These are phyloP conservation scores for Rhodeus uyekii DNA, from an alignment of 2,797 vertebrate genomes.

Conservation along the genomic window DNA sequence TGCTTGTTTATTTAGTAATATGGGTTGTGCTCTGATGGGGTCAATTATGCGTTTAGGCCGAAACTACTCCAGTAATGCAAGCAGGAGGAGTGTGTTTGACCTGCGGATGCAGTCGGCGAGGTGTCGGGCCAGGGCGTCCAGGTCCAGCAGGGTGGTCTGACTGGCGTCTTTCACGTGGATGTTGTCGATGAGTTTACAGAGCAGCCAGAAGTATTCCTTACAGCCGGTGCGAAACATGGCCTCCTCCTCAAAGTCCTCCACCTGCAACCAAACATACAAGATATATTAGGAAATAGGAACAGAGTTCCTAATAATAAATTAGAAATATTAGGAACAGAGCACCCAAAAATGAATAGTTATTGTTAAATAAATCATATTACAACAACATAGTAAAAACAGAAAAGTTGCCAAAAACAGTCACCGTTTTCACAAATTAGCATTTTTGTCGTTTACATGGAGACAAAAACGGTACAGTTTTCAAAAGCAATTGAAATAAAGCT, in stretches of 20 bases:
- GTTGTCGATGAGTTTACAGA: constrained; percentile 99
- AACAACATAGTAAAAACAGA: background rate
- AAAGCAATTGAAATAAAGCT: no score
- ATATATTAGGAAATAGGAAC: no score
- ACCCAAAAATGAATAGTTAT: background rate
- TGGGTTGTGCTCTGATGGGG: background rate
- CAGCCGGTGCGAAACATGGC: constrained; percentile 90
- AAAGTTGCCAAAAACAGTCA: no score
- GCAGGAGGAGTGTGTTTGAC: constrained; percentile 68
- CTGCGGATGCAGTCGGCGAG: constrained; percentile 97
- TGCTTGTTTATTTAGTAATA: no score
- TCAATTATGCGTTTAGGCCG: background rate
- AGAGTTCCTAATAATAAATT: background rate
- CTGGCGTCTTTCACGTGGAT: constrained; percentile 98
- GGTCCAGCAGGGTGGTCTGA: constrained; percentile 96
- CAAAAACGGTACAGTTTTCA: no score
- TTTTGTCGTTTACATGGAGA: no score
- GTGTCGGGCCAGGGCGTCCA: constrained; percentile 94
- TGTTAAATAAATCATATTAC: background rate
- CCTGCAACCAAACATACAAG: constrained; percentile 71
- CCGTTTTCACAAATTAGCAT: no score
- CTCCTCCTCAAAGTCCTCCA: constrained; percentile 97
- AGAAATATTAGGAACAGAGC: no score
- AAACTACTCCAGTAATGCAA: background rate
- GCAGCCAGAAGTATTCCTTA: constrained; percentile 99